Conservation (phyloP, 1,140 invertebrate species). For the Orussus abietinus region DNA sequence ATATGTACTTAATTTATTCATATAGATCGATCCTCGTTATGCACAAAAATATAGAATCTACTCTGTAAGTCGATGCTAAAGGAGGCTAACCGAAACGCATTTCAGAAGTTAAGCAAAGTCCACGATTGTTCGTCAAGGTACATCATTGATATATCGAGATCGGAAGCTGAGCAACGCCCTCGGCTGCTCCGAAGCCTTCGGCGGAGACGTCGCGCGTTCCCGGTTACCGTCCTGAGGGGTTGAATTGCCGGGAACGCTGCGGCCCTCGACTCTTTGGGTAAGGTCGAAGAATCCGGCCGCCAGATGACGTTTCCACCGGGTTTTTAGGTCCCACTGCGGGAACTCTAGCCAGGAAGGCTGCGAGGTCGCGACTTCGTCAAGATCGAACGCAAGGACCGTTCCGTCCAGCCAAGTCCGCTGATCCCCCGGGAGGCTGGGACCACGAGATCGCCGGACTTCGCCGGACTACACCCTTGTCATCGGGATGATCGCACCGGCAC, state of each 20-base stretch:
- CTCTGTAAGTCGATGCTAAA: slow-evolving; percentile 40
- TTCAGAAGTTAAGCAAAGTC: slow-evolving; percentile 9
- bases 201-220: too few species aligned
- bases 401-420: background rate
- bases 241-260: slow-evolving; percentile 11
- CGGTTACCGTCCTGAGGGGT: too few species aligned
- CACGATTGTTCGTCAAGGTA: slow-evolving; percentile 7
- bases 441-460: slow-evolving; percentile 4
- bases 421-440: slow-evolving; percentile 16
- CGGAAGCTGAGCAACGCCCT: too few species aligned
- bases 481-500: background rate
- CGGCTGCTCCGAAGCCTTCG: background rate
- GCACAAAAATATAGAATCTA: slow-evolving; percentile 54
- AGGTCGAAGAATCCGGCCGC: background rate
- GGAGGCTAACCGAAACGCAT: slow-evolving; percentile 36
- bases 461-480: background rate
- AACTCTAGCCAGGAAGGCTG: background rate
- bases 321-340: too few species aligned
- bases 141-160: slow-evolving; percentile 13
- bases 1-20: slow-evolving; percentile 27
- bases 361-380: background rate
- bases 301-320: background rate
- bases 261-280: slow-evolving; percentile 4
- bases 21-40: slow-evolving; percentile 32
- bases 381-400: slow-evolving; percentile 6